phyloP scores from a whole-genome alignment of 2,888 invertebrate species.

The Cantharis nigra region DNA sequence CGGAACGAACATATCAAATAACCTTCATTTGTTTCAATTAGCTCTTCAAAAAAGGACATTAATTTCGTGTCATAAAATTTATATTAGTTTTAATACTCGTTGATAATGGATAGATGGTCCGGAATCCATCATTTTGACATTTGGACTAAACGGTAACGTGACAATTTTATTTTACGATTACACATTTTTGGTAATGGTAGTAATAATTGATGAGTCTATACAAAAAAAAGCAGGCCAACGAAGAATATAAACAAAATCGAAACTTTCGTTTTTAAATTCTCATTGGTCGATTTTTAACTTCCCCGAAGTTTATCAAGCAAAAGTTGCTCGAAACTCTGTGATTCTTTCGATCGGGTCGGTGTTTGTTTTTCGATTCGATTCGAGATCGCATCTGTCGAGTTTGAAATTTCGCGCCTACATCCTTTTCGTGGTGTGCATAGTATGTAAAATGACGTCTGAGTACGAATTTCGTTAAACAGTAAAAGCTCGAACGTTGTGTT shows the following conservation, averaged over 20 bases:
- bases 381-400: conserved; percentile 1
- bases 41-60: not conserved
- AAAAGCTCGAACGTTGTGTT: conserved; percentile 36
- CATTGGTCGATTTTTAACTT: not conserved
- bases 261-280: not conserved
- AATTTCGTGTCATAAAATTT: not conserved
- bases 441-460: conserved; percentile 31
- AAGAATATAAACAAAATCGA: not conserved
- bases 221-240: not conserved
- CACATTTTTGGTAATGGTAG: not conserved
- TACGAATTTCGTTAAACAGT: conserved; percentile 34
- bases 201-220: not conserved
- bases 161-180: not conserved
- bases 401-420: conserved; percentile 31
- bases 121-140: not conserved
- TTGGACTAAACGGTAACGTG: not conserved
- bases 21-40: not conserved
- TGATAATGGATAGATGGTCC: not conserved
- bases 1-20: not conserved
- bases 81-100: not conserved
- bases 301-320: not conserved
- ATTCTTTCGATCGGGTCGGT: not conserved
- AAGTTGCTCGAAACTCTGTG: not conserved
- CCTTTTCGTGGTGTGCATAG: conserved; percentile 21
- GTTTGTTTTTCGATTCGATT: not conserved